Percentiles rank a stretch among this genome's conserved stretches.
phyloP scores from a whole-genome alignment of 2,888 invertebrate genomes.

The Cylloceria caligata region DNA sequence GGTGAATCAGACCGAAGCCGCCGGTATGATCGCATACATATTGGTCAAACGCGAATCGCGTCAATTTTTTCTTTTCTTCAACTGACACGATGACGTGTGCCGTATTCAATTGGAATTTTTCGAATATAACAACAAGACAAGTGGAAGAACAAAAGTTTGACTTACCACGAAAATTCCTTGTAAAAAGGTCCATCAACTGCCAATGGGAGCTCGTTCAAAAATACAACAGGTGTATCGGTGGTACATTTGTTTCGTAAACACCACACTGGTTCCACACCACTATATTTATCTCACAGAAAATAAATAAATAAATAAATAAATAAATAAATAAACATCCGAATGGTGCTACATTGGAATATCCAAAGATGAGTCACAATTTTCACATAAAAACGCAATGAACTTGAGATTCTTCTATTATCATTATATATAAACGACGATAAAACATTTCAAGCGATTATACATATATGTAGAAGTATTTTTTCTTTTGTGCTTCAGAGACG shows the following conservation, averaged over 20 bases:
- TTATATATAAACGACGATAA: not conserved
- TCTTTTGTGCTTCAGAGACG: not conserved
- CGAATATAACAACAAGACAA: too few species aligned
- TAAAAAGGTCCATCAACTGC: conserved; percentile 41
- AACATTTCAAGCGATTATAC: too few species aligned
- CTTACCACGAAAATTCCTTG: conserved; percentile 52
- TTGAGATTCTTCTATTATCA: not conserved
- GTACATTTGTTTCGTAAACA: not conserved
- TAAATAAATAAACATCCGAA: not conserved
- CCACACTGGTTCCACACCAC: not conserved
- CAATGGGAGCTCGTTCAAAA: not conserved
- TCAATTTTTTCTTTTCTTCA: too few species aligned
- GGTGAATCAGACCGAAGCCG: conserved; percentile 39
- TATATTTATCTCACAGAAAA: not conserved
- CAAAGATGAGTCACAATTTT: not conserved
- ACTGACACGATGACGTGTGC: too few species aligned
- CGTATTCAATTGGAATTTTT: too few species aligned
- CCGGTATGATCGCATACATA: too few species aligned
- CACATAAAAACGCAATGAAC: not conserved
- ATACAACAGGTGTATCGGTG: not conserved
- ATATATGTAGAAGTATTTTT: not conserved
- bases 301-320: not conserved
- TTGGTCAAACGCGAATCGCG: not conserved
- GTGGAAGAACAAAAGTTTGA: not conserved
- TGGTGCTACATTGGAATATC: not conserved